A percentile compares a stretch with the other conserved stretches of the same genome.
These are phyloP conservation scores for Orientallactaga bullata DNA, from an alignment of 2,113 vertebrate genomes.

Conservation along the genomic window DNA sequence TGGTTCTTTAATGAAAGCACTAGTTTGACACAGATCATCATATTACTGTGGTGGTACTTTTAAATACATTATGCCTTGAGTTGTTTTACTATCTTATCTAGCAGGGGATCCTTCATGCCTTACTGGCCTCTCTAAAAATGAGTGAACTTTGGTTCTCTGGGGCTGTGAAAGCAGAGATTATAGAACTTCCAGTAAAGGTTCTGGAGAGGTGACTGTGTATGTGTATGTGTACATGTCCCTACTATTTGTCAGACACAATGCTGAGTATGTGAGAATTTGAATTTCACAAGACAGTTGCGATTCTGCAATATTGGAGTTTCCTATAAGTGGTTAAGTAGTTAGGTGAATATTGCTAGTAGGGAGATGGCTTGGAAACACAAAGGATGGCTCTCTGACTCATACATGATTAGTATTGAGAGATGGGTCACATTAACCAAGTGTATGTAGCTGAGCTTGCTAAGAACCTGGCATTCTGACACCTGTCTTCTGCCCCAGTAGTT, in stretches of 20 bases:
- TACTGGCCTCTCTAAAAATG: neutral
- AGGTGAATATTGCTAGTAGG: neutral
- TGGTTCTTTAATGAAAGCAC: neutral
- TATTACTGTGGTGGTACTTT: neutral
- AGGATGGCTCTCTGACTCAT: neutral
- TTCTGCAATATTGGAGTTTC: neutral
- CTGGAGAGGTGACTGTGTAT: neutral
- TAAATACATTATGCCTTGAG: neutral
- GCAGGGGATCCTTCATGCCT: neutral
- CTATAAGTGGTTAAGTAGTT: neutral
- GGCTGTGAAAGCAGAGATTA: neutral
- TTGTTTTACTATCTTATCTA: neutral
- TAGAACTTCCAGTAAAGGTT: neutral
- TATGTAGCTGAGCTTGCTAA: neutral
- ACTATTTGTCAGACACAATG: neutral
- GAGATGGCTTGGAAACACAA: neutral
- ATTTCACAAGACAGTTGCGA: neutral
- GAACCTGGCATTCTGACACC: slow-evolving; percentile 40
- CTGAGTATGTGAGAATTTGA: too few relatives aligned
- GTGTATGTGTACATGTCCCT: neutral
- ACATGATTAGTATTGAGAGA: neutral
- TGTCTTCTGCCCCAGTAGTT: neutral
- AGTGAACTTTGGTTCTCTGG: neutral
- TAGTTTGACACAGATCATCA: neutral
- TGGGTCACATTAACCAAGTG: neutral